Evolutionary conservation across 2,797 vertebrate genomes (phyloP).

Genomic region (Enteromius treurensis): DNA sequence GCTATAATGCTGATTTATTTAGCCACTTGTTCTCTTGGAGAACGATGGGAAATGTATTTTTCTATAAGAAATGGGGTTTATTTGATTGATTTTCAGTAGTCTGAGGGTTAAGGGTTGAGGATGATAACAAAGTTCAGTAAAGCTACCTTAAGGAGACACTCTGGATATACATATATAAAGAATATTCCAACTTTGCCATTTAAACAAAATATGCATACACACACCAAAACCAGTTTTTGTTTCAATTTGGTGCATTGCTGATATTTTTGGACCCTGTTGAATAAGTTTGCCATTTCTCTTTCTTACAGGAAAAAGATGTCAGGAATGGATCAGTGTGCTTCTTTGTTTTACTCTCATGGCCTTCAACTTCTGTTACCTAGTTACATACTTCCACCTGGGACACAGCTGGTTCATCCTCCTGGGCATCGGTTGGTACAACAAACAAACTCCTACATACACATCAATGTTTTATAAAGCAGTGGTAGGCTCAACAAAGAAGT

Average conservation of each 20-base stretch:
- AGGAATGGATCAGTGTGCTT: slow-evolving; percentile 93
- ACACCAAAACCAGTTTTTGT: not conserved
- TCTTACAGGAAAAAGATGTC: slow-evolving; percentile 88
- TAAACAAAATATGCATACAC: not conserved
- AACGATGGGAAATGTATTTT: not conserved
- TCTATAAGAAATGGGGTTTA: not conserved
- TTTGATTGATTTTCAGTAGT: not conserved
- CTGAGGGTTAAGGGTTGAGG: not conserved
- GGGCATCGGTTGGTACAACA: slow-evolving; percentile 83
- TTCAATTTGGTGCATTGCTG: not conserved
- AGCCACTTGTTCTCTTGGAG: not conserved
- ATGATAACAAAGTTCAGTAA: not conserved
- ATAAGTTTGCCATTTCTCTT: not conserved
- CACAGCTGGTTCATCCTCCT: slow-evolving; percentile 84
- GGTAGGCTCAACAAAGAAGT: not conserved
- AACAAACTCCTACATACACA: not conserved
- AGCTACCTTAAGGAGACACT: not conserved
- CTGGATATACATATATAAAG: not conserved
- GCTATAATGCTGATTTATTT: not conserved
- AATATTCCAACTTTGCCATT: not conserved
- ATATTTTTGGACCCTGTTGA: slow-evolving; percentile 8
- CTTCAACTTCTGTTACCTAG: slow-evolving; percentile 90
- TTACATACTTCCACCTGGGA: slow-evolving; percentile 88
- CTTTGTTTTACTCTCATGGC: slow-evolving; percentile 93
- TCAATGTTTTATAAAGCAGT: not conserved